Percentiles rank a stretch among this genome's conserved stretches.
Evolutionary conservation across 2,797 vertebrate species (phyloP).

Genomic region (Melopsittacus undulatus): DNA sequence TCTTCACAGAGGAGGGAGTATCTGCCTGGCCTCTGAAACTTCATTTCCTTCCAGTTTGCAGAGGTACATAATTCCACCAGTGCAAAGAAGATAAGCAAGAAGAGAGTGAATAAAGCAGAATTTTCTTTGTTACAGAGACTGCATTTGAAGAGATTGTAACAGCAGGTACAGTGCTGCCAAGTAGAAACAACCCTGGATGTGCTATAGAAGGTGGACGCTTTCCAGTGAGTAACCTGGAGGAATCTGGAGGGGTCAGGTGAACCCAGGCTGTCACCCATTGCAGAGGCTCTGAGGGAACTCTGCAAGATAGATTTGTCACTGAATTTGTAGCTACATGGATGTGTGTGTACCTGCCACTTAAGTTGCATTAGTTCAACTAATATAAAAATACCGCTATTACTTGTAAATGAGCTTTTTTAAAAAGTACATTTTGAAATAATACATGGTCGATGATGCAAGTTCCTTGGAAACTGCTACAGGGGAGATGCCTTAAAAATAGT

Average conservation of each 20-base stretch:
- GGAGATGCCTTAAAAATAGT: neutral
- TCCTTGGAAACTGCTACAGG: neutral
- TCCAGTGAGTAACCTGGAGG: neutral
- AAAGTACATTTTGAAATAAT: neutral
- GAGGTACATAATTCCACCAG: neutral
- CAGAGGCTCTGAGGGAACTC: neutral
- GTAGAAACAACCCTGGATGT: neutral
- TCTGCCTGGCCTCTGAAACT: neutral
- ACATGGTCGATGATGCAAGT: neutral
- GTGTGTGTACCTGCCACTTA: neutral
- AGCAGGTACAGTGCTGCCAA: neutral
- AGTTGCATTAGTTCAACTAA: neutral
- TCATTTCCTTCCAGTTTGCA: neutral
- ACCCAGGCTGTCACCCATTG: neutral
- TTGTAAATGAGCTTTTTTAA: neutral
- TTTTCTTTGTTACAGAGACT: neutral
- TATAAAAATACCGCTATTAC: neutral
- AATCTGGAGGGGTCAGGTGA: neutral
- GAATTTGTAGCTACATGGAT: neutral
- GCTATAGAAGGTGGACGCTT: neutral
- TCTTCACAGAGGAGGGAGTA: neutral
- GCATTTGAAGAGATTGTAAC: neutral
- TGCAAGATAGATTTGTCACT: neutral
- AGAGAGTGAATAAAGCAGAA: neutral
- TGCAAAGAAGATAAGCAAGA: neutral